A percentile compares a stretch with the other conserved stretches of the same genome.
Conservation (phyloP, 1,140 invertebrate species). For the Anastatus disparis region DNA sequence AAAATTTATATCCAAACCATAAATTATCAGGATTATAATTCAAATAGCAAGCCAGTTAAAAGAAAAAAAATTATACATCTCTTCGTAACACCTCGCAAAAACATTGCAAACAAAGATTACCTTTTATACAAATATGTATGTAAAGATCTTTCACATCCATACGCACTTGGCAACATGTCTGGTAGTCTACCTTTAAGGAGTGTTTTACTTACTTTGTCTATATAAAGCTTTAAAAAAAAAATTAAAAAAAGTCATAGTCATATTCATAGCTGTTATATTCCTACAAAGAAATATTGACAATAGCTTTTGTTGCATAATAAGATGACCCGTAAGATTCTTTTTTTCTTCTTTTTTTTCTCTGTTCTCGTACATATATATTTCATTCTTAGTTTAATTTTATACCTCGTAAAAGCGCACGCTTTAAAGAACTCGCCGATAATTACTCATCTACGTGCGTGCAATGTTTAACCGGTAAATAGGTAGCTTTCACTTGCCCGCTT, state of each 20-base stretch:
- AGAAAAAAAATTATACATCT: no score
- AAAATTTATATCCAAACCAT: no score
- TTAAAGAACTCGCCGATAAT: conserved; percentile 13
- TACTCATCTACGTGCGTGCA: conserved; percentile 35
- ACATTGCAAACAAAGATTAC: no score
- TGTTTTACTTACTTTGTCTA: neutral
- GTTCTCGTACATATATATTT: neutral
- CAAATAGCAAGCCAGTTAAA: no score
- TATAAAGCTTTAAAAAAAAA: no score
- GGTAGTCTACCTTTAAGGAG: conserved; percentile 21
- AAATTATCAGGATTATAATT: no score
- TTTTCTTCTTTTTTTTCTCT: no score
- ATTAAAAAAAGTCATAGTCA: no score
- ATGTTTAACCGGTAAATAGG: conserved; percentile 48
- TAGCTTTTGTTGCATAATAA: conserved; percentile 24
- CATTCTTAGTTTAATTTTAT: neutral
- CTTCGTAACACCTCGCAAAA: no score
- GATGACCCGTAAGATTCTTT: no score
- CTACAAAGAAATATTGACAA: conserved; percentile 33
- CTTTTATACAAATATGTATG: no score
- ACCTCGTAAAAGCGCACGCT: neutral
- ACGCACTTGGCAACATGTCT: neutral
- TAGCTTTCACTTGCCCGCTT: conserved; percentile 49
- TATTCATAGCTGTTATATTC: conserved; percentile 23
- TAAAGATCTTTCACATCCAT: neutral